Evolutionary conservation across 2,797 vertebrate species (phyloP), one percentile per base, ranked within the genome.

Genomic region (Eremophila alpestris): DNA sequence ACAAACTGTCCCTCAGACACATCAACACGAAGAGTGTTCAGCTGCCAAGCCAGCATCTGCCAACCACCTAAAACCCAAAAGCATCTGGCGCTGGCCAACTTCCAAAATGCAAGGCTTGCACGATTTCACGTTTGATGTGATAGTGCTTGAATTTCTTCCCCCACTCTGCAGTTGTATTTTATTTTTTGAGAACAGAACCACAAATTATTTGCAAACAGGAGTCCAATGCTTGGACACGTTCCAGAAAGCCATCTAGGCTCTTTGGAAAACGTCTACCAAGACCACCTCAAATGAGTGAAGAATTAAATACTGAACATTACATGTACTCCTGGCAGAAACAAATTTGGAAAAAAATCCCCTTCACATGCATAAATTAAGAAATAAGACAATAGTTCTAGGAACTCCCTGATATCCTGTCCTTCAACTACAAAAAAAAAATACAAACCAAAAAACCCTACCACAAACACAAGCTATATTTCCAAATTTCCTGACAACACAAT

Each of bases 31-130:
- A 18, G 70, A 70, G 75, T 13, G 34, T 62, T 92, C 21, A 65
- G 90, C 82, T 89, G 92, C 87, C 94, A 94, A 90, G 70, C 51
- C 81, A 67, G 91, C 89, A 95, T 92, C 93, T 95, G 93, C 93
- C 76, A 91, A 6, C 79, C 65, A 95, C 86, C 91, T 94, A 88
- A 84, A 85, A 48, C 93, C 80, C 77, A 83, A 65, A 95, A 95
- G 93, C 93, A 95, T 60, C 87, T 90, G 84, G 78, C 7, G 0
- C 64, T 93, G 89, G 90, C 71, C 87, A 83, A 8, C 23, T 65
- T 85, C 94, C 92, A 95, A 89, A 85, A 63, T 2, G 9, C 62
- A 75, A 81, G 58, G 68, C 68, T 64, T 59, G 46, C 51, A 29
- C 6, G 43, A 83, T 83, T 89, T 40, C 27, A 21, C 26, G 4